These are phyloP conservation scores for Cryptocephalus primarius DNA, from an alignment of 2,888 invertebrate genomes.

Conservation along the genomic window DNA sequence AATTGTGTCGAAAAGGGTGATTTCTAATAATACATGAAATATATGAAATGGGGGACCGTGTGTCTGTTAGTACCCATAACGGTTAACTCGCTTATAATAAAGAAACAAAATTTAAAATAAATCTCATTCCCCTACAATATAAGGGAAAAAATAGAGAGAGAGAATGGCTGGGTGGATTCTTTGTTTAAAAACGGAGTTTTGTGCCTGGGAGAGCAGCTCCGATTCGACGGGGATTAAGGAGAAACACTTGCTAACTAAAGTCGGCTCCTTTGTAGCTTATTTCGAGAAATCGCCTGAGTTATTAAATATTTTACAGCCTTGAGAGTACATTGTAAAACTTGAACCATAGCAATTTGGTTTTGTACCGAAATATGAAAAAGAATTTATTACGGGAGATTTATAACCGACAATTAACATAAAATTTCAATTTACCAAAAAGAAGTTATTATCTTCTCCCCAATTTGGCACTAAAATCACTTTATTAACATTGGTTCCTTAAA, in stretches of 20 bases:
- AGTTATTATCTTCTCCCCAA: too few relatives aligned
- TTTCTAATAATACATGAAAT: slow-evolving; percentile 14
- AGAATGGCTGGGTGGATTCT: neutral
- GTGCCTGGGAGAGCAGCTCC: neutral
- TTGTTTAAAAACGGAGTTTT: slow-evolving; percentile 2
- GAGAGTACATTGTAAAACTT: neutral
- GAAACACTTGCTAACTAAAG: slow-evolving; percentile 1
- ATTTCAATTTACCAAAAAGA: too few relatives aligned
- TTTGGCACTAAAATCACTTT: too few relatives aligned
- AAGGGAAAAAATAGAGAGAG: neutral
- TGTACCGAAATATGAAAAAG: too few relatives aligned
- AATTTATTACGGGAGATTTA: too few relatives aligned
- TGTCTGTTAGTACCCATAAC: slow-evolving; percentile 5
- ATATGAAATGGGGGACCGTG: slow-evolving; percentile 12
- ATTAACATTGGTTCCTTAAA: too few relatives aligned
- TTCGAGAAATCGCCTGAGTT: slow-evolving; percentile 3
- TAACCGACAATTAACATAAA: too few relatives aligned
- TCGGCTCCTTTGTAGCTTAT: slow-evolving; percentile 6
- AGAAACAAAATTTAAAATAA: slow-evolving; percentile 10
- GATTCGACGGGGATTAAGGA: slow-evolving; percentile 5
- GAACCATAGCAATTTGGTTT: neutral
- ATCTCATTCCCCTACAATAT: slow-evolving; percentile 3
- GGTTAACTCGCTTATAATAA: slow-evolving; percentile 4
- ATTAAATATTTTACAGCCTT: slow-evolving; percentile 7
- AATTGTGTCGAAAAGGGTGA: slow-evolving; percentile 15